Percentiles rank a stretch among this genome's conserved stretches.
Evolutionary conservation across 2,113 vertebrate genomes (phyloP).

Genomic region (Scalopus aquaticus): DNA sequence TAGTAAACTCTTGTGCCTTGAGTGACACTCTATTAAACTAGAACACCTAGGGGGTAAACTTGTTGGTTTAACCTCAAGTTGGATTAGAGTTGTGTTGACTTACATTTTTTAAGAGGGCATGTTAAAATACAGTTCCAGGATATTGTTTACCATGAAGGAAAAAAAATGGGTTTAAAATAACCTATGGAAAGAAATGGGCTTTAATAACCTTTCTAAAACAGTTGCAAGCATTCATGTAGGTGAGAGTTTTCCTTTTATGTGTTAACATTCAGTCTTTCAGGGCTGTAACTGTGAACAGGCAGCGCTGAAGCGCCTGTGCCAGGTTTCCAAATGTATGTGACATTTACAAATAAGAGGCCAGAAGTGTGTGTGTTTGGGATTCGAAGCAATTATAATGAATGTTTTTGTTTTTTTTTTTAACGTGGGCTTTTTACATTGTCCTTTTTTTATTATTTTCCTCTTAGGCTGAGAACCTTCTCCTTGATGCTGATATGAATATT

Average conservation of each 20-base stretch:
- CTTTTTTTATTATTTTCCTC: conserved; percentile 72
- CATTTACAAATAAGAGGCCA: background rate
- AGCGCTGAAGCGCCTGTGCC: background rate
- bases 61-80: background rate
- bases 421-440: conserved; percentile 54
- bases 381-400: background rate
- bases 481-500: conserved; percentile 99
- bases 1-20: background rate
- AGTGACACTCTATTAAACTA: background rate
- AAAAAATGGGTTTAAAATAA: background rate
- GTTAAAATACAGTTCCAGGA: background rate
- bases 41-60: background rate
- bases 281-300: background rate
- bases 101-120: background rate
- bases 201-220: background rate
- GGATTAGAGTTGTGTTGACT: too few species aligned
- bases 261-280: background rate
- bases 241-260: background rate
- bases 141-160: background rate
- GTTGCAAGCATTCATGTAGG: background rate
- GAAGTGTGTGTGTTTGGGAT: background rate
- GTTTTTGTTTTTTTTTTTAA: background rate
- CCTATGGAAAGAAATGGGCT: background rate
- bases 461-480: conserved; percentile 97
- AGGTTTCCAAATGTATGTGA: background rate